Evolutionary conservation across 2,888 invertebrate species (phyloP).

Genomic region (Acleris literana): DNA sequence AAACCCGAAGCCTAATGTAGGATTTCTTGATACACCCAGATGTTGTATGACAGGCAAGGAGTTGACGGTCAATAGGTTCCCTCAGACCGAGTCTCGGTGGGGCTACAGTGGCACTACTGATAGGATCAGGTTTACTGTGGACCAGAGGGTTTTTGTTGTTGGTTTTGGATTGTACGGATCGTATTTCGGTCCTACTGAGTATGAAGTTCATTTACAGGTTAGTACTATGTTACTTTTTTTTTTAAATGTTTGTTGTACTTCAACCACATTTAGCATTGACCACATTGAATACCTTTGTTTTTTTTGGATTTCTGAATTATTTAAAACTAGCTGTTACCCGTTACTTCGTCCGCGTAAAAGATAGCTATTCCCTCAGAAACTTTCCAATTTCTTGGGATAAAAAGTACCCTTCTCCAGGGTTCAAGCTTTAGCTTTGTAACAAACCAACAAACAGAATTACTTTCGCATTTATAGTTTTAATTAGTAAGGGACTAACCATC

Average conservation of each 20-base stretch:
- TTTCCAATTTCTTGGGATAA: too few relatives aligned
- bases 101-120: conserved; percentile 93
- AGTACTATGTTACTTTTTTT: conserved; percentile 36
- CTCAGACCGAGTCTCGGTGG: conserved; percentile 91
- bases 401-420: too few relatives aligned
- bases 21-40: conserved; percentile 88
- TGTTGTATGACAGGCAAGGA: conserved; percentile 92
- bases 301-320: too few relatives aligned
- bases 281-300: too few relatives aligned
- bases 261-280: not conserved
- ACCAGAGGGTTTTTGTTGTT: conserved; percentile 90
- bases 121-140: conserved; percentile 91
- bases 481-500: too few relatives aligned
- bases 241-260: too few relatives aligned
- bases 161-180: conserved; percentile 94
- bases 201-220: conserved; percentile 87
- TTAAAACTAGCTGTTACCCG: too few relatives aligned
- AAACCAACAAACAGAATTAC: too few relatives aligned
- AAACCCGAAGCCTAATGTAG: conserved; percentile 89
- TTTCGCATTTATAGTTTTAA: too few relatives aligned
- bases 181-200: conserved; percentile 90
- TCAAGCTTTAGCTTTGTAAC: too few relatives aligned
- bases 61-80: conserved; percentile 88
- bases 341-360: too few relatives aligned
- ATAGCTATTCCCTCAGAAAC: too few relatives aligned